phyloP scores from a whole-genome alignment of 2,113 vertebrate species.

The Stomatorhinus ivindoensis region DNA sequence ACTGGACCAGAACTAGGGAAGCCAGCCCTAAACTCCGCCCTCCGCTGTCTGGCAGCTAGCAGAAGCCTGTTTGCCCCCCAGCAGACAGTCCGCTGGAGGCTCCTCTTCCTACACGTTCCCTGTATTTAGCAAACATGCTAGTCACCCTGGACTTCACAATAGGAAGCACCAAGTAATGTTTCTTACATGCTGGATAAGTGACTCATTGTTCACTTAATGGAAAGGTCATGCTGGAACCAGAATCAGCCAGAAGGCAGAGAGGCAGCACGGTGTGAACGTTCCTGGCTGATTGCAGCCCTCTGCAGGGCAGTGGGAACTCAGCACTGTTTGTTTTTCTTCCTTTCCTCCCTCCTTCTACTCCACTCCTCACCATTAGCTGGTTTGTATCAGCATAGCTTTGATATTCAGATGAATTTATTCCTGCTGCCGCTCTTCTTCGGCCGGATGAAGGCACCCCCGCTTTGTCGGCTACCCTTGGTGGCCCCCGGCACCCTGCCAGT shows the following conservation, averaged over 20 bases:
- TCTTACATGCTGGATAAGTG: neutral
- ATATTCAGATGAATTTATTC: neutral
- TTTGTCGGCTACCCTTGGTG: too few relatives aligned
- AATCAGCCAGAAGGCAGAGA: too few relatives aligned
- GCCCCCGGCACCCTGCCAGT: neutral
- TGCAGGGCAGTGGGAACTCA: neutral
- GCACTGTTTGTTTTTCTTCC: neutral
- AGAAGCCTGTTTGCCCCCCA: neutral
- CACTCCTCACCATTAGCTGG: neutral
- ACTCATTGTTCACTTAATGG: neutral
- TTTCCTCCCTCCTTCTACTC: neutral
- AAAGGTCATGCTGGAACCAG: neutral
- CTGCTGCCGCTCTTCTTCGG: neutral
- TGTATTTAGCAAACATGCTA: neutral
- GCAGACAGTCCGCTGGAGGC: neutral
- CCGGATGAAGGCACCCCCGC: too few relatives aligned
- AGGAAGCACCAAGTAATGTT: neutral
- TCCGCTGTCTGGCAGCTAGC: neutral
- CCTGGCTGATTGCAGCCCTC: neutral
- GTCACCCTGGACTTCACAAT: neutral
- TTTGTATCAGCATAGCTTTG: neutral
- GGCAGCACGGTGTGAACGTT: neutral
- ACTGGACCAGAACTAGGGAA: neutral
- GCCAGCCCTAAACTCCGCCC: neutral
- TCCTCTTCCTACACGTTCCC: neutral